Evolutionary conservation across 1,140 invertebrate species (phyloP), one percentile per base, ranked within the genome.

Genomic region (Drosophila carrolli): DNA sequence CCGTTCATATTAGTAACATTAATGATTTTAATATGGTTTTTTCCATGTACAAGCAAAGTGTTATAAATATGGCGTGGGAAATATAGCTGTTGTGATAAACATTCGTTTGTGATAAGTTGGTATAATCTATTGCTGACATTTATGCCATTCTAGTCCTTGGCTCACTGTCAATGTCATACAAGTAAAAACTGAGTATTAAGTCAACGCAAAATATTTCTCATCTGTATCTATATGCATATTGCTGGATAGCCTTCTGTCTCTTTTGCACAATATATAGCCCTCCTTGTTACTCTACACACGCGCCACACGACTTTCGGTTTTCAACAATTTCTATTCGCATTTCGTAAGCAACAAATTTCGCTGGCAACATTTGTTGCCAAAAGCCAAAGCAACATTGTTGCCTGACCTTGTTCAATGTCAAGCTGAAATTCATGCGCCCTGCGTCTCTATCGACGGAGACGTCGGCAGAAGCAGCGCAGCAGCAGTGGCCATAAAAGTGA

Each of bases 331-430:
- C 78, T 61, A 68, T 58, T 47, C 60, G 72, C 53, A 60, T 78
- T 78, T 85, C 77, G 57, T 85, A 59, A 66, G 81, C 81, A 84
- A 85, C 81, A 81, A 32, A 38, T 51, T 23, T 23, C 48, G 38
- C 51, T 70, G 27, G 75, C 81, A 65, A 83, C 80, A 83, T 43
- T 10, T 55, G 43, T 38, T 50, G 63, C 27, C 32, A 63, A 46
- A 6, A 41, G 13, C 4, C 73, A 7, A 23, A 11, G 74, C 62
- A 82, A 78, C 78, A 86, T 88, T 71, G 79, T 80, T 73, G 84
- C 60, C 38, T 88, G 84, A 88, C 84, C 84, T 89, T 89, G 84
- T 89, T 81, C 84, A 89, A 89, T 89, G 84, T 89, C 84, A 89
- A 38, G 41, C 59, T 19, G 54, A 60, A 73, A 50, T 38, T 63